Evolutionary conservation across 2,888 invertebrate genomes (phyloP), one percentile per base, ranked within the genome.

Genomic region (Megalurothrips usitatus): DNA sequence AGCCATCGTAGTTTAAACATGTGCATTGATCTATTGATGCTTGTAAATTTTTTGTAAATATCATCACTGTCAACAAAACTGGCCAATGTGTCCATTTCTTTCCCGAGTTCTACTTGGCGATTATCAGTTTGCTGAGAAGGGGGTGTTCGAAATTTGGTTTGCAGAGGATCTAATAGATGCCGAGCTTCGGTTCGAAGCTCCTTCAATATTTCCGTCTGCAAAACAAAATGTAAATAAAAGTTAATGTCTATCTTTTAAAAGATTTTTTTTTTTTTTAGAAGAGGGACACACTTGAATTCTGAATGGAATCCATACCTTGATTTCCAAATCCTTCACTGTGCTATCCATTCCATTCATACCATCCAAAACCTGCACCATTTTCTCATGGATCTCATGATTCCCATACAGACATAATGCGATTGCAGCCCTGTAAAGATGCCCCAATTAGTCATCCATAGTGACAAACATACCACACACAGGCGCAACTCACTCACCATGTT

Each of bases 351-450:
- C 93, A 85, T 92, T 91, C 10, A 95, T 93, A 19, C 96, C 93
- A 82, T 92, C 91, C 83, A 94, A 90, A 85, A 95, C 92, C 87
- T 94, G 93, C 84, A 94, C 90, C 86, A 97, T 90, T 12, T 96
- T 96, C 87, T 96, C 96, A 90, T 97, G 96, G 79, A 96, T 91
- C 87, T 96, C 96, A 87, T 97, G 96, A 89, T 97, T 98, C 68
- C 97, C 97, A 88, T 96, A 98, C 78, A 98, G 91, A 49, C 94
- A 97, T 81, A 96, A 91, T 81, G 96, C 97, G 84, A 97, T 93
- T 11, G 96, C 94, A 82, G 94, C 96, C 88, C 89, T 89, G 84
- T 17, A 81, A 78, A n/a, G 68, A 68, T 2, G 34, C 34, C 2
- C 6, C 6, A 75, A 75, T 75, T 75, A 26, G 58, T 75, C 11